phyloP scores from a whole-genome alignment of 2,113 vertebrate species.

The Sphaerodactylus townsendi region DNA sequence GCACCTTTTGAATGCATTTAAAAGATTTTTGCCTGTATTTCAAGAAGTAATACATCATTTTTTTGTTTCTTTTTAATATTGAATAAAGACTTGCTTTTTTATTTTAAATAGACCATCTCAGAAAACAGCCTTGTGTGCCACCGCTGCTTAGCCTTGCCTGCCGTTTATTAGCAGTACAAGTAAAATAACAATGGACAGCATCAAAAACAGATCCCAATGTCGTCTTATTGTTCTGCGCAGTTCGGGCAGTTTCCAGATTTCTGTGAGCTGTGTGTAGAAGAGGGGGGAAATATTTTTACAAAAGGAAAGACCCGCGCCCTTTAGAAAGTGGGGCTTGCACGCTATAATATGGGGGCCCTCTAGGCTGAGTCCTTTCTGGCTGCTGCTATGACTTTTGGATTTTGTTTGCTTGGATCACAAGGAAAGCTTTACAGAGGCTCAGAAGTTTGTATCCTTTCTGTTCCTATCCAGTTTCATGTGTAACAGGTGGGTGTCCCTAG shows the following conservation, averaged over 20 bases:
- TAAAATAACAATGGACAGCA: slow-evolving; percentile 48
- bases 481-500: not conserved
- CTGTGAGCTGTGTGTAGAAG: slow-evolving; percentile 46
- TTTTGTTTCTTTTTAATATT: not conserved
- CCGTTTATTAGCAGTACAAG: slow-evolving; percentile 56
- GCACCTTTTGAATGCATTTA: not conserved
- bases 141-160: slow-evolving; percentile 30
- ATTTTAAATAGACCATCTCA: not conserved
- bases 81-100: not conserved
- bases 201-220: slow-evolving; percentile 63
- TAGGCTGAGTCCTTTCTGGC: not conserved
- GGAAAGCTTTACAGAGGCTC: not conserved
- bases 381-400: too few relatives aligned
- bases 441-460: not conserved
- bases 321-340: not conserved
- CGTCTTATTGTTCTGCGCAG: slow-evolving; percentile 32
- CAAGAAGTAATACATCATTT: not conserved
- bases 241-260: slow-evolving; percentile 51
- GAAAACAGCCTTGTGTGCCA: not conserved
- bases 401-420: not conserved
- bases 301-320: not conserved
- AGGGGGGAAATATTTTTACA: not conserved
- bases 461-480: not conserved
- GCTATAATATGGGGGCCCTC: not conserved
- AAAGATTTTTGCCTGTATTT: not conserved